These are phyloP conservation scores for Neotoxoptera formosana DNA, from an alignment of 1,140 invertebrate species.

Conservation along the genomic window DNA sequence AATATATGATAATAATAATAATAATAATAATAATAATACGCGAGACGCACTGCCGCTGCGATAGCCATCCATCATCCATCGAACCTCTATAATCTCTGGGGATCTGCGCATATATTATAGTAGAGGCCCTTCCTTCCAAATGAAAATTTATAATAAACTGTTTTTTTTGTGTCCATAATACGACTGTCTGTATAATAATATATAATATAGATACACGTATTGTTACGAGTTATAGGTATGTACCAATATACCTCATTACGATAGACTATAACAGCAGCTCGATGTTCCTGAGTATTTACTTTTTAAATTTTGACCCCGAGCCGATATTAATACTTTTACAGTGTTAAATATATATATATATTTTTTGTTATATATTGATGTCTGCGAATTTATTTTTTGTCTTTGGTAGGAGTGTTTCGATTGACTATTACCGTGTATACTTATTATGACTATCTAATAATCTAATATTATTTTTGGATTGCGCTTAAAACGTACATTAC, in stretches of 20 bases:
- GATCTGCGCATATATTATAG: constrained; percentile 24
- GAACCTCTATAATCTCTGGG: background rate
- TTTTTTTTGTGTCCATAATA: background rate
- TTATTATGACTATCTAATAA: too few species aligned
- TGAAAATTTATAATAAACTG: background rate
- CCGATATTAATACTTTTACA: background rate
- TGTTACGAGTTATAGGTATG: background rate
- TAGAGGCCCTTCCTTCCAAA: background rate
- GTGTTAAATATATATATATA: too few species aligned
- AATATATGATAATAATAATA: background rate
- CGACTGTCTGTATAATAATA: background rate
- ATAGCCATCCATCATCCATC: constrained; percentile 28
- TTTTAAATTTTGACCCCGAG: background rate
- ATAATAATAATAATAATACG: background rate
- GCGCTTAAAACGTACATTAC: too few species aligned
- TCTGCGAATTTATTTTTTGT: background rate
- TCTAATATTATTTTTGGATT: background rate
- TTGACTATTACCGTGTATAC: too few species aligned
- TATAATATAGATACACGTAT: background rate
- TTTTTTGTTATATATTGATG: background rate
- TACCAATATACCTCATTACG: background rate
- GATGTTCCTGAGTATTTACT: background rate
- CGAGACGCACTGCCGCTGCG: background rate
- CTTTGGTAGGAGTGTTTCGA: background rate
- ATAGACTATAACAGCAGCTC: background rate